Conservation (phyloP, 1,140 invertebrate genomes). For the Cotesia glomerata region DNA sequence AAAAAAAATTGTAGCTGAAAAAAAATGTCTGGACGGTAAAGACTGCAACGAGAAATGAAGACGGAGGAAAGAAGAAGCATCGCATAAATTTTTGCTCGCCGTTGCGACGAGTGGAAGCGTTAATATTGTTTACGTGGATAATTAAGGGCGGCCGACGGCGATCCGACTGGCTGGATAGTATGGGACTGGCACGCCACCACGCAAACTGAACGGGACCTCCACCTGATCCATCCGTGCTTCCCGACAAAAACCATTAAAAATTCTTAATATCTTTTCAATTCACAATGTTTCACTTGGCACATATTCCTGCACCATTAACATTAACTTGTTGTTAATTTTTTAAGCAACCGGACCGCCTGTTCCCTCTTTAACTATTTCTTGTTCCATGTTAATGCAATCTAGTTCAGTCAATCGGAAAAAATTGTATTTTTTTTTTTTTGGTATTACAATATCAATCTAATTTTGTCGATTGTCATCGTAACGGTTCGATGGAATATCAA, state of each 20-base stretch:
- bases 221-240: background rate
- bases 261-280: conserved; percentile 15
- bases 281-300: background rate
- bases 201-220: no score
- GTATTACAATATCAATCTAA: background rate
- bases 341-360: background rate
- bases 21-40: background rate
- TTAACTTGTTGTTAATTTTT: background rate
- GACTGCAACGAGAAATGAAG: background rate
- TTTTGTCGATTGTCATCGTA: background rate
- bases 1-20: no score
- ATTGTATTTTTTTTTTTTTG: background rate
- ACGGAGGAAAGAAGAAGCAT: conserved; percentile 8
- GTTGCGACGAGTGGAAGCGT: conserved; percentile 19
- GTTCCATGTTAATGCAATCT: no score
- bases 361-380: background rate
- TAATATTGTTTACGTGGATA: conserved; percentile 22
- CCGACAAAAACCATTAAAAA: conserved; percentile 9
- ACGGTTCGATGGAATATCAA: no score
- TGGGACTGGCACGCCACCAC: no score
- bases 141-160: conserved; percentile 17
- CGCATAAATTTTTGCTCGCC: conserved; percentile 4
- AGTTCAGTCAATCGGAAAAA: no score
- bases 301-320: background rate
- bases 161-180: background rate